phyloP scores from a whole-genome alignment of 1,140 invertebrate genomes.

The Portunus trituberculatus region DNA sequence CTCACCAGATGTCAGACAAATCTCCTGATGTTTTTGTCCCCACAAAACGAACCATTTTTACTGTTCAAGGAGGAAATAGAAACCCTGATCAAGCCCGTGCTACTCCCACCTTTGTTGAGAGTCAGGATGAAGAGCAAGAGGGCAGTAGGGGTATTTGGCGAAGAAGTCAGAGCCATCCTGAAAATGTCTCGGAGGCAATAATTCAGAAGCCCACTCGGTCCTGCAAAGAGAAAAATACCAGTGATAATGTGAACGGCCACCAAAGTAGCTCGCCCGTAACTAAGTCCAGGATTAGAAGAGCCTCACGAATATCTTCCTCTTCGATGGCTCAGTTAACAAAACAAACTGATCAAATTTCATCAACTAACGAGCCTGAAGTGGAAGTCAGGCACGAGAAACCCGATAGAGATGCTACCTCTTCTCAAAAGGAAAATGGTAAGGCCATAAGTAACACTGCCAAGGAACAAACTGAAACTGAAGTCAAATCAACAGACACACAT shows the following conservation, averaged over 20 bases:
- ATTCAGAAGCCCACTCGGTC: background rate
- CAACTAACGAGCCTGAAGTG: background rate
- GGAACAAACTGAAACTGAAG: background rate
- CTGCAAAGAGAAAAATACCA: background rate
- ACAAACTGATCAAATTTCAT: background rate
- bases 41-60: constrained; percentile 69
- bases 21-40: constrained; percentile 71
- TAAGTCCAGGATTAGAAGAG: background rate
- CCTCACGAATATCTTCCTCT: background rate
- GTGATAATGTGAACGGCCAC: background rate
- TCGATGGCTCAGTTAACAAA: background rate
- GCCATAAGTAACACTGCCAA: background rate
- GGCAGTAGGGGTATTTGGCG: background rate
- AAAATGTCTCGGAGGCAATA: background rate
- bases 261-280: background rate
- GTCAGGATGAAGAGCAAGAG: constrained; percentile 57
- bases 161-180: constrained; percentile 30
- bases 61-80: constrained; percentile 50
- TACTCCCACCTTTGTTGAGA: constrained; percentile 69
- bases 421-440: background rate
- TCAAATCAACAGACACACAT: background rate
- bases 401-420: background rate
- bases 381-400: background rate
- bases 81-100: constrained; percentile 67
- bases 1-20: background rate